These are phyloP conservation scores for Strix uralensis DNA, from an alignment of 2,113 vertebrate species.

Conservation along the genomic window DNA sequence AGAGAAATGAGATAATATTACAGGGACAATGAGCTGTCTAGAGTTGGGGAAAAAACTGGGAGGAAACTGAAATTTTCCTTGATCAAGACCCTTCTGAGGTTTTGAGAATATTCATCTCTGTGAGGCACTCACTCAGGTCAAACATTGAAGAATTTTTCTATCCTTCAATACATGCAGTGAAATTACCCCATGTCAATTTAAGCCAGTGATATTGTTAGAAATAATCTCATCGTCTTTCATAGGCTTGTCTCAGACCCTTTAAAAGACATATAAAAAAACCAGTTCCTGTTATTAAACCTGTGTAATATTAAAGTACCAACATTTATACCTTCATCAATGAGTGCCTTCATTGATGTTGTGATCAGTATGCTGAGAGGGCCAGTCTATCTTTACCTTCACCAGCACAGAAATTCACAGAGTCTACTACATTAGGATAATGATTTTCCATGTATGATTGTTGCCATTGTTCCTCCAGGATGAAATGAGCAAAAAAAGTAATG, in stretches of 20 bases:
- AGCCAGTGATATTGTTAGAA: neutral
- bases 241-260: neutral
- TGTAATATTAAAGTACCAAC: neutral
- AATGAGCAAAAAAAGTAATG: neutral
- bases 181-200: neutral
- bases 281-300: neutral
- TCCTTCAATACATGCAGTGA: neutral
- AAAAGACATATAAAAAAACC: neutral
- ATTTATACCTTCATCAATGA: neutral
- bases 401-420: neutral
- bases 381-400: neutral
- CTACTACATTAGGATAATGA: neutral
- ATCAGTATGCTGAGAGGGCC: neutral
- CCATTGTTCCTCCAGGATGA: neutral
- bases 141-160: neutral
- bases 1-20: neutral
- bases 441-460: neutral
- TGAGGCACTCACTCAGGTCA: neutral
- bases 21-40: neutral
- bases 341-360: neutral
- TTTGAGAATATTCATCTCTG: neutral
- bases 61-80: neutral
- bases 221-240: neutral
- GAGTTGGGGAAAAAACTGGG: accelerated
- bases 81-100: neutral